Base-by-base conservation (phyloP, 2,888 invertebrate species). In the Phlogophora meticulosa region DNA sequence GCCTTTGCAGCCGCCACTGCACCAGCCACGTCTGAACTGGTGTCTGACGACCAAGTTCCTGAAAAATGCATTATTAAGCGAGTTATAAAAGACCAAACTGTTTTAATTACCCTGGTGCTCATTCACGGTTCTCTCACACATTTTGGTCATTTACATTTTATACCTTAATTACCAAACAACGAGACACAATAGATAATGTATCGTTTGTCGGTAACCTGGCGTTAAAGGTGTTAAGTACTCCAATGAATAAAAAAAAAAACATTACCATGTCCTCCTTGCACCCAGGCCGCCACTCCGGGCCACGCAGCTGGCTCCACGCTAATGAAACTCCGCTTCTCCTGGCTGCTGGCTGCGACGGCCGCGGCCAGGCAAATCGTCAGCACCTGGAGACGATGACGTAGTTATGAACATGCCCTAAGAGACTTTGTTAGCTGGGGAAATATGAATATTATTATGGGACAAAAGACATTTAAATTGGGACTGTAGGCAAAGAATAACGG, bases 1-100 rank as follows among this genome's bases (percentile, higher is more conserved):
- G 97, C 97, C 82, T 97, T 97, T 0, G 98, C 98, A 0, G 97
- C 97, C 4, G 97, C 97, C 57, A 98, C 96, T 0, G 97, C 97
- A 38, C 97, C 96, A 0, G 97, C 96, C 32, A 97, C 97, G 79
- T 97, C 97, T 0, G 96, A 96, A 13, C 97, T 97, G 56, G 96
- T 96, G 45, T 96, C 95, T 74, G 87, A 80, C 1, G 86, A 81
- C 82, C 85, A 87, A 17, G 59, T 24, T 38, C 77, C 84, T 81
- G 32, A 3, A 11, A 58, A 46, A 62, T 49, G 11, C 15, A 40
- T 38, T 38, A 4, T 4, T 36, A 17, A 34, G 13, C 15, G 5
- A 7, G 15, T 45, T 7, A 64, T 32, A 9, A 34, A 0, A 13
- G 11, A 0, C 11, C 28, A 28, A 28, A 28, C 28, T 28, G 5